Percentiles rank a stretch among this genome's conserved stretches.
phyloP scores from a whole-genome alignment of 2,888 invertebrate species.

The Lasioglossum pauxillum region DNA sequence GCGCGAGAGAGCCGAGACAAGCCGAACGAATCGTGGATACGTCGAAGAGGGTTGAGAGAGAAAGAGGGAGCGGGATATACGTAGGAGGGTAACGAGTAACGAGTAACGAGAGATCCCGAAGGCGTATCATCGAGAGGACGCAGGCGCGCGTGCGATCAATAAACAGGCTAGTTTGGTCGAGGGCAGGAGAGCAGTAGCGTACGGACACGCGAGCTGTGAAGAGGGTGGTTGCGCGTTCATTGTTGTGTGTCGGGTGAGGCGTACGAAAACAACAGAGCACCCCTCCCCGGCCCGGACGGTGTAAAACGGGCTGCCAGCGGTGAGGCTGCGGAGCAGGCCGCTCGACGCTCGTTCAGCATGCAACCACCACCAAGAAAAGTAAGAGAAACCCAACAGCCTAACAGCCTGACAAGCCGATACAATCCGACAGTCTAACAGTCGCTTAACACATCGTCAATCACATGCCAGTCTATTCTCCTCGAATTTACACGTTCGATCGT shows the following conservation, averaged over 20 bases:
- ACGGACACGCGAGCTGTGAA: constrained; percentile 80
- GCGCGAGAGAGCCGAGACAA: constrained; percentile 33
- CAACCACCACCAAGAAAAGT: constrained; percentile 95
- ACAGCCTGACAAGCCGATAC: background rate
- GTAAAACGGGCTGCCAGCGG: constrained; percentile 74
- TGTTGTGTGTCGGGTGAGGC: constrained; percentile 67
- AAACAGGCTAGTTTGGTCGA: constrained; percentile 79
- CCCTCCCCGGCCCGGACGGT: constrained; percentile 68
- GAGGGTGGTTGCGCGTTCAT: constrained; percentile 69
- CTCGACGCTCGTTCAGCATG: constrained; percentile 86
- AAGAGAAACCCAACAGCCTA: constrained; percentile 79
- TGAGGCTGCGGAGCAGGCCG: constrained; percentile 78
- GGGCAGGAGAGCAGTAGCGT: constrained; percentile 82
- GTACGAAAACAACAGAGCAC: constrained; percentile 69
- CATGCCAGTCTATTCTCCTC: background rate
- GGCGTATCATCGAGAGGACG: constrained; percentile 66
- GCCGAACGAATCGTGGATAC: constrained; percentile 19
- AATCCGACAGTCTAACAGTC: background rate
- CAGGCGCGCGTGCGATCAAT: constrained; percentile 83
- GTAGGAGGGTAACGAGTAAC: constrained; percentile 4
- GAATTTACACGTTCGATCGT: background rate
- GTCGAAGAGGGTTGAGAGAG: constrained; percentile 8
- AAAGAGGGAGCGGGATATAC: background rate
- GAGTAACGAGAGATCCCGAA: constrained; percentile 54
- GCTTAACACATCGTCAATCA: background rate